Evolutionary conservation across 2,797 vertebrate species (phyloP).

Genomic region (Parauchenoglanis ngamensis): DNA sequence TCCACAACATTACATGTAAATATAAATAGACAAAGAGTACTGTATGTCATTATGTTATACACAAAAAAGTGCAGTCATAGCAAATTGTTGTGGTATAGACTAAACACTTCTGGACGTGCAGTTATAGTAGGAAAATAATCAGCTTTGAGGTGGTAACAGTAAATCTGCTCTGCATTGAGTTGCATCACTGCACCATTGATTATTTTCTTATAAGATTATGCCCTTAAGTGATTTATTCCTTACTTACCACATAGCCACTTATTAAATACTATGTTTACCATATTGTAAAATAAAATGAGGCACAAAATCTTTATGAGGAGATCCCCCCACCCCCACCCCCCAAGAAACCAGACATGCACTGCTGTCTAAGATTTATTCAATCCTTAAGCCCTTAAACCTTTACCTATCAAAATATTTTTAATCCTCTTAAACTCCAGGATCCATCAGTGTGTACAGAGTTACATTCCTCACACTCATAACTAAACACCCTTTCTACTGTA

Average conservation of each 20-base stretch:
- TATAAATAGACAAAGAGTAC: not conserved
- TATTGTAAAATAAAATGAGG: not conserved
- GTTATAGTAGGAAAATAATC: not conserved
- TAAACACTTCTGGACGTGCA: not conserved
- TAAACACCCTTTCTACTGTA: not conserved
- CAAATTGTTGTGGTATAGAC: not conserved
- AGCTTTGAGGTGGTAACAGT: not conserved
- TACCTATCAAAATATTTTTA: slow-evolving; percentile 9
- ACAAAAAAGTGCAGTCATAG: not conserved
- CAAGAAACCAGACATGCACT: not conserved
- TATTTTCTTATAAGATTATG: not conserved
- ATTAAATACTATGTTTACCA: not conserved
- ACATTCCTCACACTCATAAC: not conserved
- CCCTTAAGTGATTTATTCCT: not conserved
- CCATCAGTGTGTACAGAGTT: not conserved
- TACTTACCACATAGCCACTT: not conserved
- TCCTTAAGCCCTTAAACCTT: not conserved
- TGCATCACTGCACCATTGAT: not conserved
- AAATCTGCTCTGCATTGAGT: not conserved
- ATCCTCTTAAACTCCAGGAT: slow-evolving; percentile 8
- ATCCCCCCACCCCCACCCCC: not conserved
- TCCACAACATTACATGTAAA: not conserved
- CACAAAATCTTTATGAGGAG: not conserved
- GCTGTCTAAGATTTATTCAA: not conserved
- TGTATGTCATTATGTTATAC: not conserved